Evolutionary conservation across 2,797 vertebrate species (phyloP), one percentile per base, ranked within the genome.

Genomic region (Betta splendens): DNA sequence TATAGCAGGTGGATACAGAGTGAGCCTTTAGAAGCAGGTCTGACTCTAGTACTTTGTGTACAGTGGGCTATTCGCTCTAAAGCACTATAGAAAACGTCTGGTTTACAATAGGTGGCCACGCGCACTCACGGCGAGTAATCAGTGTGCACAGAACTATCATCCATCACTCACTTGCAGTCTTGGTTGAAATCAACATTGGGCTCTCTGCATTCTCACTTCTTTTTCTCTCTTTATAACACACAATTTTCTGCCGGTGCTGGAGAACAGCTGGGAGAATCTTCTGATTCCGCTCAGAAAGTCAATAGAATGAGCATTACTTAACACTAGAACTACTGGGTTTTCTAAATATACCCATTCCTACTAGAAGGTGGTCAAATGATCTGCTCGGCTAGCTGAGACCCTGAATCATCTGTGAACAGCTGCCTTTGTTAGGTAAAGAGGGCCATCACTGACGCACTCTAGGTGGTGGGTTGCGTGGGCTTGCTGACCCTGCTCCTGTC

Each of bases 161-260:
- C 61, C 62, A 80, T 78, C 71, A 31, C 43, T 75, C 67, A 50
- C 61, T 60, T 66, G 75, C 39, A 50, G 69, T 59, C 42, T 26
- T 72, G 28, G 35, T 63, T 54, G 40, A 59, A 71, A 75, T 83
- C 36, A 22, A 79, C 53, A 62, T 77, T 69, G 73, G 37, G 17
- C 56, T 64, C 36, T 23, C 13, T 26, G 23, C 33, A 26, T 66
- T 67, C 48, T n/a, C n/a, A n/a, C 42, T 57, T 45, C 20, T 54
- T 54, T 37, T 47, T 51, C 18, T 42, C 43, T 38, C 52, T 25
- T 22, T n/a, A 32, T 51, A 39, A 32, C 15, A 21, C 47, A 10
- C 4, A 2, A n/a, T 29, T 60, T 51, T 50, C 28, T 40, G 26
- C 28, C 18, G 15, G 46, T 32, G 44, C 32, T 42, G 43, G 20